phyloP scores from a whole-genome alignment of 1,140 invertebrate species.

The Drosophila repleta region DNA sequence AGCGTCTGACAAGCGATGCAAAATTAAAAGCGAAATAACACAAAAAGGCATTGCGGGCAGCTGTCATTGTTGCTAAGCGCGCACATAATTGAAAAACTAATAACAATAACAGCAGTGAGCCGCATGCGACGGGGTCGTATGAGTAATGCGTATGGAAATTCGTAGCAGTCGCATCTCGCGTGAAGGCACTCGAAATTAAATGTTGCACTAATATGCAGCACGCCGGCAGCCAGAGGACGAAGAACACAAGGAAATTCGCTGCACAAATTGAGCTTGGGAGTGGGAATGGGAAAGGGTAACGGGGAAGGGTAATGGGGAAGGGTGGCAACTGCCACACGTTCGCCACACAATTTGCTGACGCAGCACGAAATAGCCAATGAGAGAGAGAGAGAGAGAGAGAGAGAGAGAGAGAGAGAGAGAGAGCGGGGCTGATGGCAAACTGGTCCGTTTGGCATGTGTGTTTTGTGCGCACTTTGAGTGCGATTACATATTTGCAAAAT shows the following conservation, averaged over 20 bases:
- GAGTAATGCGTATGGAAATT: conserved; percentile 29
- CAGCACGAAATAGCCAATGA: conserved; percentile 35
- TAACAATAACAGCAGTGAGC: conserved; percentile 51
- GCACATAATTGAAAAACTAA: conserved; percentile 70
- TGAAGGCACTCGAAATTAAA: conserved; percentile 49
- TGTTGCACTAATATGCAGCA: conserved; percentile 20
- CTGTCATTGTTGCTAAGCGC: conserved; percentile 46
- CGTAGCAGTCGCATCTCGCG: conserved; percentile 14
- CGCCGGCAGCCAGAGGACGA: conserved; percentile 8
- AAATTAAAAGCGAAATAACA: conserved; percentile 78
- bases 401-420: background rate
- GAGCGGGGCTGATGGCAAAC: conserved; percentile 11
- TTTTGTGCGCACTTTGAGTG: conserved; percentile 59
- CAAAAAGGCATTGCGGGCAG: conserved; percentile 19
- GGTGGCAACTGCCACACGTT: conserved; percentile 44
- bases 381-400: background rate
- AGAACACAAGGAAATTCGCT: conserved; percentile 16
- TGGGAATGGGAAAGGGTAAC: conserved; percentile 6
- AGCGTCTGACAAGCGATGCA: conserved; percentile 55
- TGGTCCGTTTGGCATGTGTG: conserved; percentile 42
- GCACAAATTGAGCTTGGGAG: conserved; percentile 16
- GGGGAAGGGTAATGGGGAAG: no score
- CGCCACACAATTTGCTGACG: conserved; percentile 63
- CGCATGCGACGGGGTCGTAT: conserved; percentile 23
- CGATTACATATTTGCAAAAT: conserved; percentile 79